These are phyloP conservation scores for Arbacia lixula DNA, from an alignment of 53 echinoderm and acorn worm species.

Conservation along the genomic window DNA sequence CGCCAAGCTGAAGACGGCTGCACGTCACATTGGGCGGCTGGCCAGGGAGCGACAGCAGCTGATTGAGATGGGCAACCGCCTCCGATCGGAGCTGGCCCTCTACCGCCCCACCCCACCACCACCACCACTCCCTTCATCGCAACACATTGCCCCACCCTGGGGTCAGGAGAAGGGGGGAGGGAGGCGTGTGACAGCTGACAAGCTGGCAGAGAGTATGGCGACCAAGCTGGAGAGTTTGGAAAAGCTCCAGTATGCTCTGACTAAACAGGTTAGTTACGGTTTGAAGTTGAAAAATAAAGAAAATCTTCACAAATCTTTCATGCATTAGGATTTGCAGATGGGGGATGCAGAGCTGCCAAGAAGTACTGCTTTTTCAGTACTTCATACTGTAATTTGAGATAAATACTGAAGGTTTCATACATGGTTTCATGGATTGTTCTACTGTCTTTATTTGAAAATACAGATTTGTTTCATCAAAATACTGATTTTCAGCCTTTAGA, in stretches of 20 bases:
- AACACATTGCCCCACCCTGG: background rate
- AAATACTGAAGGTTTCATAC: too few relatives aligned
- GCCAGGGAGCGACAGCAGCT: conserved; percentile 89
- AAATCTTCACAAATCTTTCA: too few relatives aligned
- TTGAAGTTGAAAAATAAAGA: too few relatives aligned
- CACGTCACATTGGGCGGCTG: conserved; percentile 85
- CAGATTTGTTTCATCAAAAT: too few relatives aligned
- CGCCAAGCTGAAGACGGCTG: conserved; percentile 85
- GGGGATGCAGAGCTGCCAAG: too few relatives aligned
- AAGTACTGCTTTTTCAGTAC: too few relatives aligned
- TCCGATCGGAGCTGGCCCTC: conserved; percentile 81
- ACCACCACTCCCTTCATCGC: too few relatives aligned
- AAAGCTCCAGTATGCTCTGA: conserved; percentile 91
- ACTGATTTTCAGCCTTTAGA: too few relatives aligned
- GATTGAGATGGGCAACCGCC: conserved; percentile 88
- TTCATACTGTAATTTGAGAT: too few relatives aligned
- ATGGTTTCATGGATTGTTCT: too few relatives aligned
- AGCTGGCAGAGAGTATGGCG: conserved; percentile 59
- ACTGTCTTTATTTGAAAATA: too few relatives aligned
- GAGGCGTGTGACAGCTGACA: conserved; percentile 48
- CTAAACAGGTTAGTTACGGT: conserved; percentile 76
- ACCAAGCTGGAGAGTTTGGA: conserved; percentile 82
- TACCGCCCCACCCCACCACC: conserved; percentile 43
- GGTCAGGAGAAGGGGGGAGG: conserved; percentile 5
- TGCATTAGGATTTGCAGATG: too few relatives aligned